A percentile compares a stretch with the other conserved stretches of the same genome.
Evolutionary conservation across 2,113 vertebrate species (phyloP).

Genomic region (Scomber japonicus): DNA sequence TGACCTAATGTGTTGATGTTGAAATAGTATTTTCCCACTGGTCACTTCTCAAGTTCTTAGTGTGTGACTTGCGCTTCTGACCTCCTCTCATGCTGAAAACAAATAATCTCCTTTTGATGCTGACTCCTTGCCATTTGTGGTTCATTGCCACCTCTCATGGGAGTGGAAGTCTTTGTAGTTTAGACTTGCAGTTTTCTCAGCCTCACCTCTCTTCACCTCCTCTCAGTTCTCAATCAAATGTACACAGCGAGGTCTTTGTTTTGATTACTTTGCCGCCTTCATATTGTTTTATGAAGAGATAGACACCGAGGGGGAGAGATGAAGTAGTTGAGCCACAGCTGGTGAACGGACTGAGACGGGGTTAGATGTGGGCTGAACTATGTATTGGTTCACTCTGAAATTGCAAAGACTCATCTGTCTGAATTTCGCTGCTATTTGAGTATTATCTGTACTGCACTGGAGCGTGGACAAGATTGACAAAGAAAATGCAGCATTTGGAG

Average conservation of each 20-base stretch:
- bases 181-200: slow-evolving; percentile 45
- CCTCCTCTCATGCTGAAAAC: slow-evolving; percentile 46
- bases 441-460: slow-evolving; percentile 29
- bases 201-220: slow-evolving; percentile 48
- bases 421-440: slow-evolving; percentile 47
- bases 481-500: slow-evolving; percentile 41
- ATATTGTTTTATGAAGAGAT: slow-evolving; percentile 58
- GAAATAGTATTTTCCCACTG: slow-evolving; percentile 15
- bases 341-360: slow-evolving; percentile 35
- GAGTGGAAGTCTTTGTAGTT: slow-evolving; percentile 44
- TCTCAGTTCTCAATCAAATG: slow-evolving; percentile 52
- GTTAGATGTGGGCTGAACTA: slow-evolving; percentile 49
- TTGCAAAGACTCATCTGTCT: slow-evolving; percentile 44
- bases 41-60: not conserved
- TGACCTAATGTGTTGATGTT: slow-evolving; percentile 1
- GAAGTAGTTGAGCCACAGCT: slow-evolving; percentile 41
- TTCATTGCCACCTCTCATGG: slow-evolving; percentile 45
- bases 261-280: slow-evolving; percentile 61
- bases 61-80: slow-evolving; percentile 14
- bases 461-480: slow-evolving; percentile 54
- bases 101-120: slow-evolving; percentile 56
- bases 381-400: slow-evolving; percentile 43
- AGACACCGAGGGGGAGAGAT: slow-evolving; percentile 23
- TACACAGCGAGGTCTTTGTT: slow-evolving; percentile 55
- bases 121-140: slow-evolving; percentile 44